phyloP scores from a whole-genome alignment of 2,888 invertebrate genomes.

The Cyclophora albipunctata region DNA sequence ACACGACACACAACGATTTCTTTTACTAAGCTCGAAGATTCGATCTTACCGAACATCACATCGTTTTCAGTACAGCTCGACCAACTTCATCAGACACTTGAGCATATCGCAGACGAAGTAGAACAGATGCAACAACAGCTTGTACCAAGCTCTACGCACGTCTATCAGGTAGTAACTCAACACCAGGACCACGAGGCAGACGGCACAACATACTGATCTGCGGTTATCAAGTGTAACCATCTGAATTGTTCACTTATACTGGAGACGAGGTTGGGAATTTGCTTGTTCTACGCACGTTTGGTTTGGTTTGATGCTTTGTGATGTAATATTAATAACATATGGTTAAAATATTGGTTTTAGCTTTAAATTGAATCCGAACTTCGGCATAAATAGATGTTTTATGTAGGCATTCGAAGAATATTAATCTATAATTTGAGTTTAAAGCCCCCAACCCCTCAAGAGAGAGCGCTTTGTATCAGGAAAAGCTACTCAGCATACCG shows the following conservation, averaged over 20 bases:
- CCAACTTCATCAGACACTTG: slow-evolving; percentile 60
- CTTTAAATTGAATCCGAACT: too few species aligned
- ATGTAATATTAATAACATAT: too few species aligned
- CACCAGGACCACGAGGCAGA: slow-evolving; percentile 36
- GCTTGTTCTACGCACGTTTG: neutral
- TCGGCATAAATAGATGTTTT: too few species aligned
- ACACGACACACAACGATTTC: too few species aligned
- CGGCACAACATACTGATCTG: slow-evolving; percentile 45
- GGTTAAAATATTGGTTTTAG: too few species aligned
- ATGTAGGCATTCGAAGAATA: too few species aligned
- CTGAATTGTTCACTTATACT: slow-evolving; percentile 36
- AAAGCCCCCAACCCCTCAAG: too few species aligned
- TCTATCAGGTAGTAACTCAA: slow-evolving; percentile 48
- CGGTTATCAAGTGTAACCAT: slow-evolving; percentile 58
- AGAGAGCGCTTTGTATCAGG: too few species aligned
- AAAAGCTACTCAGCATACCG: too few species aligned
- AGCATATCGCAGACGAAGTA: slow-evolving; percentile 60
- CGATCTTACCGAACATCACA: slow-evolving; percentile 13
- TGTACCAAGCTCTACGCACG: slow-evolving; percentile 58
- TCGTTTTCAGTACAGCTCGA: slow-evolving; percentile 55
- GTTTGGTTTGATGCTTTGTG: too few species aligned
- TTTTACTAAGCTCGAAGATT: too few species aligned
- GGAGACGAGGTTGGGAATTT: slow-evolving; percentile 13
- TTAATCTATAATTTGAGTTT: too few species aligned
- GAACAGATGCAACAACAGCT: slow-evolving; percentile 52